A percentile compares a stretch with the other conserved stretches of the same genome.
phyloP scores from a whole-genome alignment of 2,888 invertebrate species.

The Torymus aiolomorphi region DNA sequence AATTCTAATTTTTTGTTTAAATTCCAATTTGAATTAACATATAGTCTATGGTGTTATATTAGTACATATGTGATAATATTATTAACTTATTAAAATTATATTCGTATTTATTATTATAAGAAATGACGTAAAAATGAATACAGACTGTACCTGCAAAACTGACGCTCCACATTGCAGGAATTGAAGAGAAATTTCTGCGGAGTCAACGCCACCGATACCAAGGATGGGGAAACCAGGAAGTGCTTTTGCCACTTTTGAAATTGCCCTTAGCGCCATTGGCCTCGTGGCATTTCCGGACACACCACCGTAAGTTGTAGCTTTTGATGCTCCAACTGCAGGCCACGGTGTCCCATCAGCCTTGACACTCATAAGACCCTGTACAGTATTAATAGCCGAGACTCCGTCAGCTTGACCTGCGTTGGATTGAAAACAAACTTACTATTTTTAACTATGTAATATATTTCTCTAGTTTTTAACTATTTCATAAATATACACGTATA shows the following conservation, averaged over 20 bases:
- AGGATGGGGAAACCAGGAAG: conserved; percentile 94
- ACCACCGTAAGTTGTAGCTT: conserved; percentile 94
- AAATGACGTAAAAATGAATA: not conserved
- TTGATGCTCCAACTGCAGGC: conserved; percentile 91
- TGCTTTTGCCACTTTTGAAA: conserved; percentile 90
- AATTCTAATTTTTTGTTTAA: too few species aligned
- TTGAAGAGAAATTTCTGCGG: conserved; percentile 96
- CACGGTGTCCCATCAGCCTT: conserved; percentile 89
- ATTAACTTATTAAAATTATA: not conserved
- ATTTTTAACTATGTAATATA: too few species aligned
- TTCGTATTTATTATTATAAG: not conserved
- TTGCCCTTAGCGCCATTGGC: conserved; percentile 94
- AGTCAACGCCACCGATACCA: conserved; percentile 98
- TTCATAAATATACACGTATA: too few species aligned
- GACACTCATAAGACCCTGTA: conserved; percentile 95
- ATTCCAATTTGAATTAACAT: too few species aligned
- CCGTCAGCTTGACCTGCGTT: conserved; percentile 90
- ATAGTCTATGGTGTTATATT: too few species aligned
- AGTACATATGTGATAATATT: too few species aligned
- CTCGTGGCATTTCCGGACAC: conserved; percentile 95
- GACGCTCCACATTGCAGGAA: conserved; percentile 95
- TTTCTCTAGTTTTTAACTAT: too few species aligned
- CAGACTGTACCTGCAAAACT: conserved; percentile 85
- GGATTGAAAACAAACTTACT: not conserved
- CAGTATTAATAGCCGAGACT: conserved; percentile 98